Conservation (phyloP, 2,888 invertebrate genomes). For the Synergus itoensis region DNA sequence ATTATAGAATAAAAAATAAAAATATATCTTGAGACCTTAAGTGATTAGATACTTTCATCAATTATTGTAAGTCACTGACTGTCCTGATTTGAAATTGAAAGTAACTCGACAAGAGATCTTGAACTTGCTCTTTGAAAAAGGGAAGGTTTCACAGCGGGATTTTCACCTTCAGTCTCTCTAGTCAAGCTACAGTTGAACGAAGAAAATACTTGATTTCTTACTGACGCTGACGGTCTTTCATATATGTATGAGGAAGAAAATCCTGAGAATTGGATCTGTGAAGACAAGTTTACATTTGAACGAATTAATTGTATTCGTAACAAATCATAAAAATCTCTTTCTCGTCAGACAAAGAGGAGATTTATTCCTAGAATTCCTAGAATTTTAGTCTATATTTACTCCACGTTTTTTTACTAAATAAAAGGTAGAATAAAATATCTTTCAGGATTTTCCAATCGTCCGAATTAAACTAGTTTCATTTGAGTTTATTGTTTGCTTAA, state of each 20-base stretch:
- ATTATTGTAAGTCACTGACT: constrained; percentile 7
- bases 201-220: neutral
- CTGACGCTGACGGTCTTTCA: neutral
- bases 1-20: no score
- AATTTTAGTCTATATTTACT: no score
- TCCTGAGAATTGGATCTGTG: no score
- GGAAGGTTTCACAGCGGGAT: neutral
- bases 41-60: constrained; percentile 10
- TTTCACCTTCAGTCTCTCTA: constrained; percentile 13
- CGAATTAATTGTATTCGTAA: no score
- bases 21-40: neutral
- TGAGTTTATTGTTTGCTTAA: neutral
- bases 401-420: no score
- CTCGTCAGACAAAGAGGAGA: no score
- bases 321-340: no score
- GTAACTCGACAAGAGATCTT: constrained; percentile 14
- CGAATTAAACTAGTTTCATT: neutral
- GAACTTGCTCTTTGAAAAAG: constrained; percentile 5
- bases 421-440: no score
- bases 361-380: no score
- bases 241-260: neutral
- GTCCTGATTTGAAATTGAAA: constrained; percentile 14
- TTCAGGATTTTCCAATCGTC: no score
- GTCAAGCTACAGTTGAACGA: neutral
- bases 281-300: no score